phyloP scores from a whole-genome alignment of 35 echinoderm and acorn worm genomes.

The Eucidaris tribuloides region DNA sequence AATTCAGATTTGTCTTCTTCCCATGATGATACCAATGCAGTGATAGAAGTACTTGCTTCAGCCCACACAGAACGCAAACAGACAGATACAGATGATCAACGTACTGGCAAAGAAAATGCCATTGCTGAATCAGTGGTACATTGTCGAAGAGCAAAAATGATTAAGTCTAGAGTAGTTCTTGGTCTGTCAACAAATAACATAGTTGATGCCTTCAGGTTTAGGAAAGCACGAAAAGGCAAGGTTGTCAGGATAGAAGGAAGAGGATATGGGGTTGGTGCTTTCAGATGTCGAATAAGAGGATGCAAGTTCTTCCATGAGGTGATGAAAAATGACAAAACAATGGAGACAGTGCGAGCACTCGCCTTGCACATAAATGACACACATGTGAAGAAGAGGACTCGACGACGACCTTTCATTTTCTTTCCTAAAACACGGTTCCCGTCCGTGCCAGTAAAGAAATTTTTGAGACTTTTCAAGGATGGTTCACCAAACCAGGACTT shows the following conservation, averaged over 20 bases:
- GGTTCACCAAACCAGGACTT: not conserved
- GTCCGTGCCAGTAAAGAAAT: not conserved
- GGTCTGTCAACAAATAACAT: not conserved
- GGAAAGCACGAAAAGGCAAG: not conserved
- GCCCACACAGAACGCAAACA: no score
- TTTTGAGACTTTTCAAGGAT: not conserved
- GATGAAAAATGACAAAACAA: not conserved
- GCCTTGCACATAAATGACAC: not conserved
- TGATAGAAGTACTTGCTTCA: no score
- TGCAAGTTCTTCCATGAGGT: constrained; percentile 4
- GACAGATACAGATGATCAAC: no score
- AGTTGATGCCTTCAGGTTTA: constrained; percentile 2
- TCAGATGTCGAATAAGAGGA: not conserved
- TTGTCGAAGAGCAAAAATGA: no score
- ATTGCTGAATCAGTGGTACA: no score
- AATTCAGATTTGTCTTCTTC: no score
- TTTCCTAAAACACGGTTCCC: not conserved
- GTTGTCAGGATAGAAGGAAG: not conserved
- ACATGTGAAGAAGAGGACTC: not conserved
- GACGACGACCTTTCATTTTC: not conserved
- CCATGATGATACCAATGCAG: no score
- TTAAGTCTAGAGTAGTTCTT: not conserved
- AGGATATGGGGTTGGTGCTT: not conserved
- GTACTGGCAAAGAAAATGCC: no score
- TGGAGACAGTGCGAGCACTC: not conserved